phyloP scores from a whole-genome alignment of 2,113 vertebrate species.

The Camelus bactrianus region DNA sequence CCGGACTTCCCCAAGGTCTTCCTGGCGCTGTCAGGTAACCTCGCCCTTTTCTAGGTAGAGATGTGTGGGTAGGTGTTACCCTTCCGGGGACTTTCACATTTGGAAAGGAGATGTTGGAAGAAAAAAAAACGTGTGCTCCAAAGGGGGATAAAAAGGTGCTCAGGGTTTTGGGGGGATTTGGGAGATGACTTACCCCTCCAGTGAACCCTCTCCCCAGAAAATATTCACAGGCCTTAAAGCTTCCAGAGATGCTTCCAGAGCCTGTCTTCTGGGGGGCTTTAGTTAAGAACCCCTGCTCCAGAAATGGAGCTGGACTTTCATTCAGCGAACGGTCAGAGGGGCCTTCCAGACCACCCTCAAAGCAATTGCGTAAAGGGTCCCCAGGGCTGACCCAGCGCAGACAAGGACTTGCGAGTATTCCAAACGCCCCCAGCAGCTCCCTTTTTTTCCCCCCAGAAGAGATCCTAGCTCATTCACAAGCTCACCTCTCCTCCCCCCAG shows the following conservation, averaged over 20 bases:
- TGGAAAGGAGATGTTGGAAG: not conserved
- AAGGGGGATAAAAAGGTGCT: not conserved
- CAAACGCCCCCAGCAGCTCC: not conserved
- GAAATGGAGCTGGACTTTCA: not conserved
- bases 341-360: not conserved
- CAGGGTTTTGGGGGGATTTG: not conserved
- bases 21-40: not conserved
- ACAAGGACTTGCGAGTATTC: not conserved
- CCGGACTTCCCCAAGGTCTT: not conserved
- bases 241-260: not conserved
- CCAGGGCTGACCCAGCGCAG: not conserved
- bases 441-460: not conserved
- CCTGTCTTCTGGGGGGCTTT: not conserved
- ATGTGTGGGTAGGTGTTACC: no score
- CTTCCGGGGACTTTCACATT: not conserved
- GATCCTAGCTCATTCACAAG: not conserved
- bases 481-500: not conserved
- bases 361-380: not conserved
- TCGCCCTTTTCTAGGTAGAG: not conserved
- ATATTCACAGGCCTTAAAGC: not conserved
- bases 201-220: not conserved
- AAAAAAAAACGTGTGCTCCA: conserved; percentile 17
- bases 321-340: not conserved
- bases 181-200: not conserved
- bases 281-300: not conserved